phyloP scores from a whole-genome alignment of 2,113 vertebrate genomes.

The Eurystomus gularis region DNA sequence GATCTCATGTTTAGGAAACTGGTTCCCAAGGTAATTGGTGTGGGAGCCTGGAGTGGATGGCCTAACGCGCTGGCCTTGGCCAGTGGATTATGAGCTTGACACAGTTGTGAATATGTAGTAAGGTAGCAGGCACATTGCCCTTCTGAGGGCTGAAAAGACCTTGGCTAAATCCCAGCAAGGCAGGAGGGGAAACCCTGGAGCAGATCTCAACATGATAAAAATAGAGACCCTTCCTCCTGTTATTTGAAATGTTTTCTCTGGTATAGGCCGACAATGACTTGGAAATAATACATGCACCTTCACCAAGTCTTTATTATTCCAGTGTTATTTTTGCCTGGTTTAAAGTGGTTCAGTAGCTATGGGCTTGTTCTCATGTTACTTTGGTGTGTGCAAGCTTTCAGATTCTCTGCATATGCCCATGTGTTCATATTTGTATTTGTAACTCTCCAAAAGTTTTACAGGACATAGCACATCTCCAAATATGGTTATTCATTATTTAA shows the following conservation, averaged over 20 bases:
- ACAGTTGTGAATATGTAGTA: neutral
- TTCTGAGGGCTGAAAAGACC: neutral
- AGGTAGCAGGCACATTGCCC: neutral
- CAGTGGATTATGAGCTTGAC: neutral
- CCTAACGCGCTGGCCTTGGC: neutral
- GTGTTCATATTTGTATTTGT: neutral
- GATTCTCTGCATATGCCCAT: neutral
- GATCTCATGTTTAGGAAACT: neutral
- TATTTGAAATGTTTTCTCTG: neutral
- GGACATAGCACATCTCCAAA: neutral
- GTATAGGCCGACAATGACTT: neutral
- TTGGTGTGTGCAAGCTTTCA: neutral
- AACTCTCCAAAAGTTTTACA: neutral
- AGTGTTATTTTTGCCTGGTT: neutral
- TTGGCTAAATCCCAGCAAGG: neutral
- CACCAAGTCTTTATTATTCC: neutral
- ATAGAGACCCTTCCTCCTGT: neutral
- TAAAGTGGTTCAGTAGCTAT: neutral
- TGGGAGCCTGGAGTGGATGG: neutral
- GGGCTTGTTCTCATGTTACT: neutral
- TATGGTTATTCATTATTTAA: neutral
- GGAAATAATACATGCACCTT: neutral
- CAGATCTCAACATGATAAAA: neutral
- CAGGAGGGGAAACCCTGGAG: neutral
- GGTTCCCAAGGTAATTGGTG: neutral